phyloP scores from a whole-genome alignment of 2,797 vertebrate genomes.

The Chaetophractus vellerosus region DNA sequence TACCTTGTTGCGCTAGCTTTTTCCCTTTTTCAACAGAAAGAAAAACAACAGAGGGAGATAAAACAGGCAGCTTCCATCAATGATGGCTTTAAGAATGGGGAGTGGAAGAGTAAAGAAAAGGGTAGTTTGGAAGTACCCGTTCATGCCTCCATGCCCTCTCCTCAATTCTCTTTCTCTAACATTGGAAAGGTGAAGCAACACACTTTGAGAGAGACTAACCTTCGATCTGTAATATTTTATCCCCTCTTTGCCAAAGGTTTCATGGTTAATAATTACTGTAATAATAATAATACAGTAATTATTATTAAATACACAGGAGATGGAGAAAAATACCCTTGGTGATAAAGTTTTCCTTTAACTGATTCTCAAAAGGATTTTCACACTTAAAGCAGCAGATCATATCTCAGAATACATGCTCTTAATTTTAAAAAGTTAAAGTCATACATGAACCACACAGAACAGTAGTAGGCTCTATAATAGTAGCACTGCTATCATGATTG shows the following conservation, averaged over 20 bases:
- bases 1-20: not conserved
- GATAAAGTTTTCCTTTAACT: not conserved
- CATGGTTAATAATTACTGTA: not conserved
- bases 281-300: not conserved
- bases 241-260: not conserved
- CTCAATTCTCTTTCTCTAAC: not conserved
- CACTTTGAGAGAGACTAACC: not conserved
- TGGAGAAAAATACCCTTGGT: not conserved
- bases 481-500: not conserved
- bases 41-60: not conserved
- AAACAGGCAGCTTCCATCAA: not conserved
- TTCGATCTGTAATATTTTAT: not conserved
- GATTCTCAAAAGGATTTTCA: not conserved
- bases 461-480: not conserved
- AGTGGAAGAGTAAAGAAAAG: not conserved
- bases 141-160: not conserved
- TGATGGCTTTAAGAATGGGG: not conserved
- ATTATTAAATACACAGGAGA: not conserved
- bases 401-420: conserved; percentile 13
- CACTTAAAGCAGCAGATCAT: not conserved
- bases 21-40: not conserved
- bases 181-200: not conserved
- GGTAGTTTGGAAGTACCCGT: not conserved
- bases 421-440: conserved; percentile 1
- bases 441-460: not conserved